Base-by-base conservation (phyloP, 2,888 invertebrate genomes). In the Toxonevra muliebris region DNA sequence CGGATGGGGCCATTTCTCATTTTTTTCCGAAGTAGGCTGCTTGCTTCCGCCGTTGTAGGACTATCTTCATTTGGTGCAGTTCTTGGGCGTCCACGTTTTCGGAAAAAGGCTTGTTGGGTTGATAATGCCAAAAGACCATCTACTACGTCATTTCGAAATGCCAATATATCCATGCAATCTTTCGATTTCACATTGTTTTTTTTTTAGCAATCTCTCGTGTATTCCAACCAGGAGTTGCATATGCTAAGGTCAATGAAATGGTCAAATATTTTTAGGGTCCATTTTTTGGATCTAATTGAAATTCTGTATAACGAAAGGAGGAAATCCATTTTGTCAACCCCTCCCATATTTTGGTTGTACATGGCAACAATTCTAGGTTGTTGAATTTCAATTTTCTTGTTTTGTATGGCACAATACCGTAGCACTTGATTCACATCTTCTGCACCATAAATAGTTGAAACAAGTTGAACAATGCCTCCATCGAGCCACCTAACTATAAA, bases 361-460 rank as follows among this genome's bases (percentile, higher is more conserved):
- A n/a, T n/a, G 43, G 12, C 12, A 12, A 12, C 43, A 12, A 43
- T 43, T 10, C 43, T 43, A 10, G 43, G 43, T 12, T 43, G n/a
- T n/a, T n/a, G n/a, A n/a, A n/a, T n/a, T n/a, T n/a, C n/a, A n/a
- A n/a, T n/a, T n/a, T n/a, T n/a, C n/a, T n/a, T n/a, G n/a, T n/a
- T n/a, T n/a, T n/a, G n/a, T n/a, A n/a, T n/a, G n/a, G n/a, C n/a
- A n/a, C n/a, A n/a, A n/a, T n/a, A n/a, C n/a, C n/a, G n/a, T n/a
- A n/a, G n/a, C n/a, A n/a, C n/a, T n/a, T n/a, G n/a, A n/a, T n/a
- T n/a, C n/a, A n/a, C n/a, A n/a, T n/a, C n/a, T n/a, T n/a, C n/a
- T n/a, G n/a, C n/a, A n/a, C n/a, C n/a, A n/a, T n/a, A n/a, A 53
- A 53, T 53, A 15, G 53, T n/a, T 53, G 53, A 53, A 15, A 20